Evolutionary conservation across 2,113 vertebrate species (phyloP).

Genomic region (Hippocampus guttulatus): DNA sequence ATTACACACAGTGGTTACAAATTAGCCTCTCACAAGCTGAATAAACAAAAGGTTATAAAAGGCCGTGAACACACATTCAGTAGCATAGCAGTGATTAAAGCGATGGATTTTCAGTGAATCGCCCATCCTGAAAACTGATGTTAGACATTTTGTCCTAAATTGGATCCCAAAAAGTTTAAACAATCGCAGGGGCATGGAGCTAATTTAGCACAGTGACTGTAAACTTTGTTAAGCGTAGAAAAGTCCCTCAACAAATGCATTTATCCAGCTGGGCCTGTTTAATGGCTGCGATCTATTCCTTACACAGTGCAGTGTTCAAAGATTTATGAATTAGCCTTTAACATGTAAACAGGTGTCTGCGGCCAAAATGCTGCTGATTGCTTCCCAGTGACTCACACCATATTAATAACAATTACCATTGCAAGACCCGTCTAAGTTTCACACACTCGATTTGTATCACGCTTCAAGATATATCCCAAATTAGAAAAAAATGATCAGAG

Average conservation of each 20-base stretch:
- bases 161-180: conserved; percentile 34
- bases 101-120: conserved; percentile 30
- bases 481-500: not conserved
- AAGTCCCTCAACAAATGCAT: conserved; percentile 36
- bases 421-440: conserved; percentile 38
- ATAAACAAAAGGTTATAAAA: conserved; percentile 38
- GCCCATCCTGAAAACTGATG: conserved; percentile 42
- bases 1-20: not conserved
- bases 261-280: conserved; percentile 65
- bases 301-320: conserved; percentile 29
- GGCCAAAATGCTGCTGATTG: conserved; percentile 59
- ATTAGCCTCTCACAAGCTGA: conserved; percentile 36
- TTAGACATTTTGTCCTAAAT: conserved; percentile 44
- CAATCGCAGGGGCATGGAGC: conserved; percentile 31
- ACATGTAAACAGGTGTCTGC: conserved; percentile 70
- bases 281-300: conserved; percentile 52
- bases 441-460: conserved; percentile 27
- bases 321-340: conserved; percentile 64
- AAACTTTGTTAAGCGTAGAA: conserved; percentile 17
- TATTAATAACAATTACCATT: conserved; percentile 57
- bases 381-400: conserved; percentile 32
- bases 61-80: conserved; percentile 36
- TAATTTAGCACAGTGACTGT: conserved; percentile 42
- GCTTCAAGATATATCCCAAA: conserved; percentile 34
- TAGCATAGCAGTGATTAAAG: conserved; percentile 50